phyloP scores from a whole-genome alignment of 2,113 vertebrate species.

The Pampusana beccarii region DNA sequence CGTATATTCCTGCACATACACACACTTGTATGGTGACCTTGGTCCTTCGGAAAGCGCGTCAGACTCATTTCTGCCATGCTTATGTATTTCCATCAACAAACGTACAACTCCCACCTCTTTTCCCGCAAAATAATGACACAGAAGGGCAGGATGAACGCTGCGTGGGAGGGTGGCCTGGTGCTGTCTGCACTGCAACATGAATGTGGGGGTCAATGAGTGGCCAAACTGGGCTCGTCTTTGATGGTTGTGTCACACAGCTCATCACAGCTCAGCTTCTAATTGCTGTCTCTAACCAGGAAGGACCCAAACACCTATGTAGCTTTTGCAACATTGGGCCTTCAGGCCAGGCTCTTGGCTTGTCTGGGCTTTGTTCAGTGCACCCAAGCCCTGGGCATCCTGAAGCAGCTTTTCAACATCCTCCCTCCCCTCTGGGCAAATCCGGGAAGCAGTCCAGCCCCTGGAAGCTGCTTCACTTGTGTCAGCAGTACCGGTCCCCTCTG shows the following conservation, averaged over 20 bases:
- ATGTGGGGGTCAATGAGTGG: neutral
- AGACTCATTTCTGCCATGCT: neutral
- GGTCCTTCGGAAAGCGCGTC: neutral
- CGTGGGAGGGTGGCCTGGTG: accelerated
- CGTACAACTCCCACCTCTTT: neutral
- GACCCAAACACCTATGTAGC: neutral
- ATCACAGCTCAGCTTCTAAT: neutral
- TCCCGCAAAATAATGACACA: neutral
- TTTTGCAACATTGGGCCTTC: neutral
- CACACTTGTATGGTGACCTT: neutral
- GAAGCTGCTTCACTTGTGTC: neutral
- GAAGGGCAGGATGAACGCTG: neutral
- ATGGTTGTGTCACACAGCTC: neutral
- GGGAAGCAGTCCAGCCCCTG: neutral
- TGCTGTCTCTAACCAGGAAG: neutral
- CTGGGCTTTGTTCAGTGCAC: neutral
- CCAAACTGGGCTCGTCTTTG: neutral
- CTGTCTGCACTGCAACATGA: neutral
- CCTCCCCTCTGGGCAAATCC: neutral
- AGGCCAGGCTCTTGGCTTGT: neutral
- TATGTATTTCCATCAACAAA: neutral
- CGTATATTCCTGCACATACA: neutral
- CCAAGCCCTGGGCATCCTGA: neutral
- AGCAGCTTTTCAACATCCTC: neutral
- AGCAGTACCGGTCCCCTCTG: neutral